A percentile compares a stretch with the other conserved stretches of the same genome.
Conservation (phyloP, 2,113 vertebrate species). For the Ptilonorhynchus violaceus region DNA sequence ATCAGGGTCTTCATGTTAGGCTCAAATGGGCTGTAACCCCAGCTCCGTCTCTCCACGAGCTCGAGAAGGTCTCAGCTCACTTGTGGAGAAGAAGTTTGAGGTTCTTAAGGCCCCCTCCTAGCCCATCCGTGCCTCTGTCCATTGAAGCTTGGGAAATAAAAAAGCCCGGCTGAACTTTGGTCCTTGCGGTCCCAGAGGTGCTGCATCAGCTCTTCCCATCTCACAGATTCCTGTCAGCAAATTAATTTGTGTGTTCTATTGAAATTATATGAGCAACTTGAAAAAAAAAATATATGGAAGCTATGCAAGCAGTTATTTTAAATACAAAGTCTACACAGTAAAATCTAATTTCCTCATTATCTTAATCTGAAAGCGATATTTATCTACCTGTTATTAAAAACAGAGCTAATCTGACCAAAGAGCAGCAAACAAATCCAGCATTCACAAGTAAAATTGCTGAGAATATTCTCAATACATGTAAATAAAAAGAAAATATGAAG, state of each 20-base stretch:
- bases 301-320: background rate
- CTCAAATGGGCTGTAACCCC: background rate
- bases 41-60: background rate
- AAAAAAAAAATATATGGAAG: background rate
- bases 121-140: background rate
- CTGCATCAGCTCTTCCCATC: background rate
- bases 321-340: background rate
- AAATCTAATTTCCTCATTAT: slow-evolving; percentile 34
- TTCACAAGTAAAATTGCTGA: background rate
- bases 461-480: background rate
- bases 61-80: background rate
- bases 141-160: background rate
- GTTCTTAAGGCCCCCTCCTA: background rate
- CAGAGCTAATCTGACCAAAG: background rate
- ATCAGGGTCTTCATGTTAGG: fast-evolving
- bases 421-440: background rate
- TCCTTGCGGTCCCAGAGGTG: fast-evolving
- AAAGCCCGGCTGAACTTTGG: background rate
- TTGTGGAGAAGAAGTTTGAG: background rate
- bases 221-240: background rate
- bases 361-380: background rate
- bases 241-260: background rate
- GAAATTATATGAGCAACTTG: background rate
- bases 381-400: slow-evolving; percentile 15
- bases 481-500: background rate